These are phyloP conservation scores for Merodon equestris DNA, from an alignment of 2,888 invertebrate genomes.

Conservation along the genomic window DNA sequence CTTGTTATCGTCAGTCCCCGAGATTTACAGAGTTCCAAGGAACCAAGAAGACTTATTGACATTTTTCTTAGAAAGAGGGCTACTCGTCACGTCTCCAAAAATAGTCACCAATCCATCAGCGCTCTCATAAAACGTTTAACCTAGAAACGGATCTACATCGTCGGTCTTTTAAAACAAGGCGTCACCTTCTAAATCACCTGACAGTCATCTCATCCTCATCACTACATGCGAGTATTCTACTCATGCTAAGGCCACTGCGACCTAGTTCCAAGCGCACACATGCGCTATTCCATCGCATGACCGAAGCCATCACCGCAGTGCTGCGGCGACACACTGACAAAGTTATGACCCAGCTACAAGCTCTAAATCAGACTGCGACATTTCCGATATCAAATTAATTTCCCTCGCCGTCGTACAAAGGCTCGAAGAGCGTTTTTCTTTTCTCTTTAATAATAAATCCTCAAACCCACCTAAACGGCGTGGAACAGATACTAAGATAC, in stretches of 20 bases:
- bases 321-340: constrained; percentile 33
- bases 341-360: constrained; percentile 48
- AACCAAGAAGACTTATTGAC: too few species aligned
- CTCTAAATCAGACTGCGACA: constrained; percentile 64
- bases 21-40: too few species aligned
- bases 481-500: too few species aligned
- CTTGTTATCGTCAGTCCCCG: too few species aligned
- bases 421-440: constrained; percentile 1
- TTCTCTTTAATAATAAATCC: constrained; percentile 57
- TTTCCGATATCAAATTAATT: constrained; percentile 56
- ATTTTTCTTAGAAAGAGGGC: too few species aligned
- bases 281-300: constrained; percentile 3
- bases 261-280: constrained; percentile 12
- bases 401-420: constrained; percentile 14
- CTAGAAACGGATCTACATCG: too few species aligned
- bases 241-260: constrained; percentile 3
- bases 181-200: constrained; percentile 47
- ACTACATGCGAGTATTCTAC: constrained; percentile 1
- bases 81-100: too few species aligned
- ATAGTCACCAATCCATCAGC: too few species aligned
- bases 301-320: constrained; percentile 18
- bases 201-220: constrained; percentile 21
- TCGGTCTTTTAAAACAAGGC: neutral
- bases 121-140: too few species aligned
- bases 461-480: constrained; percentile 9